Percentiles rank a stretch among this genome's conserved stretches.
phyloP scores from a whole-genome alignment of 2,797 vertebrate species.

The Acrossocheilus wenchowensis region DNA sequence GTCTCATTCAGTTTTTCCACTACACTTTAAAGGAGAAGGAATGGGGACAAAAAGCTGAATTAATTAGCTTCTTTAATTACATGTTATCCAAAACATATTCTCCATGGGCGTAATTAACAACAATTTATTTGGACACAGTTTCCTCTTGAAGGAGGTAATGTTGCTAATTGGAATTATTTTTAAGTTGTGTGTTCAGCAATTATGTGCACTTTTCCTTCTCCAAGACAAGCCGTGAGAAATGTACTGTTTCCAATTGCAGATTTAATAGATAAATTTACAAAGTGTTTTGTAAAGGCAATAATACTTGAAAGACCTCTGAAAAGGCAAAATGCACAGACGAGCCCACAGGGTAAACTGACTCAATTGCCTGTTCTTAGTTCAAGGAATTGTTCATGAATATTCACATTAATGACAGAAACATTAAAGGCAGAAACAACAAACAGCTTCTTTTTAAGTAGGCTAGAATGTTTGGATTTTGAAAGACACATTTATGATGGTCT shows the following conservation, averaged over 20 bases:
- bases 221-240: conserved; percentile 51
- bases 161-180: conserved; percentile 78
- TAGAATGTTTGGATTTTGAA: conserved; percentile 3
- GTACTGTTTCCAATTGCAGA: conserved; percentile 68
- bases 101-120: conserved; percentile 78
- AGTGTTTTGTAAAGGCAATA: conserved; percentile 71
- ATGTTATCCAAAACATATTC: conserved; percentile 75
- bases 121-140: conserved; percentile 81
- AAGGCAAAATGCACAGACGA: conserved; percentile 8
- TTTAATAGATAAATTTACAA: conserved; percentile 70
- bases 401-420: conserved; percentile 23
- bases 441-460: not conserved
- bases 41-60: conserved; percentile 66
- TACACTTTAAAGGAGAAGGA: conserved; percentile 59
- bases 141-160: conserved; percentile 76
- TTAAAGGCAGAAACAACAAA: conserved; percentile 16
- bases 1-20: conserved; percentile 65
- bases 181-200: conserved; percentile 69
- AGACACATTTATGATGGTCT: not conserved
- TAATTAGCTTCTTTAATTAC: conserved; percentile 78
- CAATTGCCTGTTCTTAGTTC: conserved; percentile 38
- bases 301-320: conserved; percentile 55
- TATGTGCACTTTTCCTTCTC: conserved; percentile 62
- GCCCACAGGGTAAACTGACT: conserved; percentile 38
- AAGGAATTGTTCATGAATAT: conserved; percentile 43